phyloP scores from a whole-genome alignment of 1,140 invertebrate genomes.

The Acromyrmex heyeri region DNA sequence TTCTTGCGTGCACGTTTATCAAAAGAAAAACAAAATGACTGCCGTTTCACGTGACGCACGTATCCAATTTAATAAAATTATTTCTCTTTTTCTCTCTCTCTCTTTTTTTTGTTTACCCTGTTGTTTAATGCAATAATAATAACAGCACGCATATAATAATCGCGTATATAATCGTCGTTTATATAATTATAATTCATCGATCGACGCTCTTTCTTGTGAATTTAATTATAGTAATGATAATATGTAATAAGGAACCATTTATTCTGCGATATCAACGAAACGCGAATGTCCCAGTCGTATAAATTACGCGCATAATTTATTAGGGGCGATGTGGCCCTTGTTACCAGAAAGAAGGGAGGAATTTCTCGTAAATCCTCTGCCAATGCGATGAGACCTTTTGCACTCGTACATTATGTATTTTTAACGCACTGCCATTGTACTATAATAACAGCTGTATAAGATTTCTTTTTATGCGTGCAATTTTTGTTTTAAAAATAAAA shows the following conservation, averaged over 20 bases:
- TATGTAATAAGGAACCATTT: constrained; percentile 65
- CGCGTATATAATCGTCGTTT: constrained; percentile 77
- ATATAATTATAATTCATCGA: constrained; percentile 76
- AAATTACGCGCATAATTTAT: constrained; percentile 63
- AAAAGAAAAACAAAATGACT: constrained; percentile 83
- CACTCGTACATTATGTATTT: neutral
- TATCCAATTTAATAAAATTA: constrained; percentile 72
- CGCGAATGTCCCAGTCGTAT: constrained; percentile 59
- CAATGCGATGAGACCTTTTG: neutral
- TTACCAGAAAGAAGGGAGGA: constrained; percentile 55
- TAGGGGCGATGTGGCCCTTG: constrained; percentile 16
- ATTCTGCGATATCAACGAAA: constrained; percentile 62
- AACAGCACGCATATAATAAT: constrained; percentile 75
- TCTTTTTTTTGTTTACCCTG: constrained; percentile 83
- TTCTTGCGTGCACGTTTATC: constrained; percentile 57
- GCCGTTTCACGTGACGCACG: constrained; percentile 78
- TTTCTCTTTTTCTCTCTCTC: constrained; percentile 31
- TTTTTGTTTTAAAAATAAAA: neutral
- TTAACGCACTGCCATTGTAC: constrained; percentile 10
- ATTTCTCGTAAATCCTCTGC: constrained; percentile 13
- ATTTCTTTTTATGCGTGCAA: constrained; percentile 3
- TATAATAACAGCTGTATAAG: neutral
- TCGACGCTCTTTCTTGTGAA: constrained; percentile 72
- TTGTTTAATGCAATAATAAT: constrained; percentile 85
- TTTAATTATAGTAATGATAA: constrained; percentile 75